Percentiles rank a stretch among this genome's conserved stretches.
These are phyloP conservation scores for Calliopum simillimum DNA, from an alignment of 2,888 invertebrate genomes.

Conservation along the genomic window DNA sequence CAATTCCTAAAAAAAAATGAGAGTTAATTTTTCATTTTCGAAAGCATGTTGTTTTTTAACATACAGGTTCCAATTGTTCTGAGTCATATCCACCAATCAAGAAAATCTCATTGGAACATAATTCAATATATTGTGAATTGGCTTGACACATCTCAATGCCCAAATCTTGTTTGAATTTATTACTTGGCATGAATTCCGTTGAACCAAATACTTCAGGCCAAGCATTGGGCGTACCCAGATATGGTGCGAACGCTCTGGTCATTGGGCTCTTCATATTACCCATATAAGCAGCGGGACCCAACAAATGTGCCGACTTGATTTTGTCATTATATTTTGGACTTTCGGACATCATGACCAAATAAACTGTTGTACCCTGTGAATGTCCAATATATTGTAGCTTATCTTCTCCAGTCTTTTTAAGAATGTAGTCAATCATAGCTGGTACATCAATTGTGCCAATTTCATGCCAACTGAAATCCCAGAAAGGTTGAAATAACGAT, in stretches of 20 bases:
- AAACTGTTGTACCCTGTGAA: conserved; percentile 88
- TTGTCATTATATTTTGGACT: conserved; percentile 50
- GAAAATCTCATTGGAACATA: conserved; percentile 78
- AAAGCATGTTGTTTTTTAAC: conserved; percentile 26
- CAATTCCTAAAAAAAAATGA: conserved; percentile 44
- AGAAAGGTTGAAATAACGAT: conserved; percentile 56
- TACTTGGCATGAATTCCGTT: conserved; percentile 59
- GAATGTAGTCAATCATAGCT: conserved; percentile 80
- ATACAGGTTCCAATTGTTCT: conserved; percentile 67
- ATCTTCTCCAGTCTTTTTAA: conserved; percentile 49
- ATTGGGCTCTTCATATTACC: conserved; percentile 65
- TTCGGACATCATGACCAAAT: conserved; percentile 70
- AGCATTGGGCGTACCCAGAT: conserved; percentile 56
- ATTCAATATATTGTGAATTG: conserved; percentile 52
- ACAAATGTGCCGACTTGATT: conserved; percentile 58
- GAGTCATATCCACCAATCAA: conserved; percentile 69
- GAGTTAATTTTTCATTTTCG: background rate
- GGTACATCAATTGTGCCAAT: conserved; percentile 89
- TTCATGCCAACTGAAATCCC: conserved; percentile 83
- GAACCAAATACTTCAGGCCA: conserved; percentile 56
- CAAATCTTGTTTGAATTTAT: conserved; percentile 58
- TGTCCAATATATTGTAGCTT: conserved; percentile 81
- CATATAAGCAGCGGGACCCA: conserved; percentile 71
- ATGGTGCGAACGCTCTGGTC: conserved; percentile 53
- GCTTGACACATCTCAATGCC: conserved; percentile 68